Conservation (phyloP, 1,140 invertebrate species). For the Cydia pomonella region DNA sequence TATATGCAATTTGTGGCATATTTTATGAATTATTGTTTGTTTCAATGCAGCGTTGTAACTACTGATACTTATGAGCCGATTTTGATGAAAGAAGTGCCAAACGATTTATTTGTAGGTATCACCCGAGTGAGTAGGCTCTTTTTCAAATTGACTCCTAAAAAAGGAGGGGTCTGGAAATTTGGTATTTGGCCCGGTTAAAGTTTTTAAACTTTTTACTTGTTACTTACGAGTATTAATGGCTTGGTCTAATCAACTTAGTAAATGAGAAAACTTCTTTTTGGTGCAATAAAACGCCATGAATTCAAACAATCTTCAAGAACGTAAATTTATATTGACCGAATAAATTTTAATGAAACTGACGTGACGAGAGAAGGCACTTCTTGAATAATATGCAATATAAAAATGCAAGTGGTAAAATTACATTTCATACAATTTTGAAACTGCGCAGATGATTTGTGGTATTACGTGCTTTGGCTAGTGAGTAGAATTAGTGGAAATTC, state of each 20-base stretch:
- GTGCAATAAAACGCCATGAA: background rate
- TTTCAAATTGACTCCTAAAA: no score
- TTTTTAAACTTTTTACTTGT: no score
- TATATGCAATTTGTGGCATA: no score
- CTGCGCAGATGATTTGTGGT: background rate
- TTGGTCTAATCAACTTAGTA: background rate
- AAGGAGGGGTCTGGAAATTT: no score
- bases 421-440: background rate
- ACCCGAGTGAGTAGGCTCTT: no score
- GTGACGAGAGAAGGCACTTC: background rate
- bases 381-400: conserved; percentile 19
- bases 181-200: no score
- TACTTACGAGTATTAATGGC: no score
- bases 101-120: no score
- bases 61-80: no score
- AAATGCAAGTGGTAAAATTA: background rate
- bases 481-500: background rate
- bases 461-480: background rate
- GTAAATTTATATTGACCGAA: conserved; percentile 1
- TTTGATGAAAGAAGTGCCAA: no score
- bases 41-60: no score
- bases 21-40: no score
- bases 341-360: conserved; percentile 11
- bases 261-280: background rate
- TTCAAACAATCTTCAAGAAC: conserved; percentile 10